Percentiles rank a stretch among this genome's conserved stretches.
Evolutionary conservation across 2,797 vertebrate genomes (phyloP).

Genomic region (Buceros bicornis): DNA sequence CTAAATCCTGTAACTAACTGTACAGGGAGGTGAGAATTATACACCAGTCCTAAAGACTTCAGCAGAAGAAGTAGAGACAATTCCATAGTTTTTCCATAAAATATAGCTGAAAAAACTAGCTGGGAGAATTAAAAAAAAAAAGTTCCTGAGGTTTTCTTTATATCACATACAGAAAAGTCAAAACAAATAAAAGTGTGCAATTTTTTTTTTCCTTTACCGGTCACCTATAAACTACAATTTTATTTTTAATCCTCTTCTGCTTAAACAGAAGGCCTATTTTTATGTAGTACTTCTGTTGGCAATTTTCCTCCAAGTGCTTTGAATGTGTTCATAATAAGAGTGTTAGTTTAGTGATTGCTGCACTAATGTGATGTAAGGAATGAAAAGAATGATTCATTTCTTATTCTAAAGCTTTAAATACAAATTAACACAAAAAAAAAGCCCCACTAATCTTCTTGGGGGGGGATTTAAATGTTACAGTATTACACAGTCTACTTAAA

Average conservation of each 20-base stretch:
- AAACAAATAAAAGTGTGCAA: conserved; percentile 22
- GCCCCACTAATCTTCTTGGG: conserved; percentile 71
- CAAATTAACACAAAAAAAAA: conserved; percentile 77
- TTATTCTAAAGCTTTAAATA: conserved; percentile 81
- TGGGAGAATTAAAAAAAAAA: background rate
- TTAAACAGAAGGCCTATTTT: conserved; percentile 73
- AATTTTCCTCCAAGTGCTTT: conserved; percentile 74
- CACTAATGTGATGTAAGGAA: conserved; percentile 80
- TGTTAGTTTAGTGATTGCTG: conserved; percentile 76
- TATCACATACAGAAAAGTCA: background rate
- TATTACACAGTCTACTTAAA: conserved; percentile 78
- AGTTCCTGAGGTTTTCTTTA: background rate
- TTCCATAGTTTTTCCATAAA: background rate
- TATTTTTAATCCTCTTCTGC: conserved; percentile 65
- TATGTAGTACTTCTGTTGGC: conserved; percentile 70
- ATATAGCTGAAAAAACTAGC: background rate
- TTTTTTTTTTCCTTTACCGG: background rate
- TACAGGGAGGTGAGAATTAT: background rate
- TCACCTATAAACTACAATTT: conserved; percentile 56
- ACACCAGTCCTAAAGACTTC: background rate
- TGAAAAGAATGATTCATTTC: conserved; percentile 78
- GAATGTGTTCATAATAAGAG: conserved; percentile 77
- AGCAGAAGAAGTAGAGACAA: background rate
- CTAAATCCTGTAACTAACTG: background rate
- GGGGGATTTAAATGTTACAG: conserved; percentile 68